phyloP scores from a whole-genome alignment of 2,113 vertebrate genomes.

The Chiloscyllium plagiosum region DNA sequence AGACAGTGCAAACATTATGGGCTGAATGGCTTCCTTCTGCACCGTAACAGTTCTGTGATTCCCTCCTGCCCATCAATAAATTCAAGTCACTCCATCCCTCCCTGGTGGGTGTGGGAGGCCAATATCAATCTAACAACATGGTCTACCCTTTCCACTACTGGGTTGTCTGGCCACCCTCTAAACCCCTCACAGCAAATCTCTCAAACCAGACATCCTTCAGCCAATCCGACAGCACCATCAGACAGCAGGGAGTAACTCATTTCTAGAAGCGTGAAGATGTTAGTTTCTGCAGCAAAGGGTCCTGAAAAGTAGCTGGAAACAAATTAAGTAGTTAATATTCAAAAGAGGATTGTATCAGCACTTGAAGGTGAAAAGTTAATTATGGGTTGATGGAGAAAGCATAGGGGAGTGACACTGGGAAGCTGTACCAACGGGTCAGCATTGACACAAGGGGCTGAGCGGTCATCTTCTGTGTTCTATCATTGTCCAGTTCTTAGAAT shows the following conservation, averaged over 20 bases:
- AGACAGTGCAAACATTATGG: too few relatives aligned
- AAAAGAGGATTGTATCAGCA: too few relatives aligned
- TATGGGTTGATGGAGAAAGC: too few relatives aligned
- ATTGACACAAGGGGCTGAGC: too few relatives aligned
- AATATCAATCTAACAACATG: background rate
- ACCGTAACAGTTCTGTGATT: too few relatives aligned
- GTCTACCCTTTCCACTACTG: background rate
- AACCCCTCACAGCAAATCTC: background rate
- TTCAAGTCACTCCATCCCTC: background rate
- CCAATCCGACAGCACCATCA: background rate
- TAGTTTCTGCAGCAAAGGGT: background rate
- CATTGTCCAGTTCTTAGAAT: background rate
- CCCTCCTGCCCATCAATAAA: too few relatives aligned
- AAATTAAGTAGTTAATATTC: background rate
- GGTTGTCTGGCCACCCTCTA: background rate
- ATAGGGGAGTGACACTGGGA: too few relatives aligned
- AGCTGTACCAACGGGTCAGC: too few relatives aligned
- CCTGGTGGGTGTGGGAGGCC: background rate
- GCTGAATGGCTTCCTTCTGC: too few relatives aligned
- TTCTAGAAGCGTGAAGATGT: background rate
- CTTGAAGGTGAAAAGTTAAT: too few relatives aligned
- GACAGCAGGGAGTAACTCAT: background rate
- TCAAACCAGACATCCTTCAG: background rate
- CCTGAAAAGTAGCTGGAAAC: background rate
- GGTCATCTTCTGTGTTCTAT: too few relatives aligned